Evolutionary conservation across 2,888 invertebrate species (phyloP).

Genomic region (Diarsia rubi): DNA sequence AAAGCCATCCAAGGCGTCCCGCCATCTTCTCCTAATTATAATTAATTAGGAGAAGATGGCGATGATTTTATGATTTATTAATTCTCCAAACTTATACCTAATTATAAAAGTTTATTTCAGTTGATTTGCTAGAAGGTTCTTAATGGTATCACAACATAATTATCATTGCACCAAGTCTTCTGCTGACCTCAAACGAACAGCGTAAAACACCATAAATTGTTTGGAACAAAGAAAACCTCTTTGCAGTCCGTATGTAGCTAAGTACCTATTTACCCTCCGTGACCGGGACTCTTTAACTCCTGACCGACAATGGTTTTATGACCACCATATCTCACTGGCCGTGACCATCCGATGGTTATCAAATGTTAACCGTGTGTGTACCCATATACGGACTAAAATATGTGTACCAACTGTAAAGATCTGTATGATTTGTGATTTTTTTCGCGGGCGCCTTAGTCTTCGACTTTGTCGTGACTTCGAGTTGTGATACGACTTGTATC

Average conservation of each 20-base stretch:
- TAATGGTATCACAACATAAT: slow-evolving; percentile 10
- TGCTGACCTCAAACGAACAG: slow-evolving; percentile 60
- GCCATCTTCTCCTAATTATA: too few relatives aligned
- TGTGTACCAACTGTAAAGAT: slow-evolving; percentile 68
- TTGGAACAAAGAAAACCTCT: slow-evolving; percentile 63
- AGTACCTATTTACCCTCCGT: slow-evolving; percentile 66
- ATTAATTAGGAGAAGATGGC: too few relatives aligned
- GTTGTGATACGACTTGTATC: slow-evolving; percentile 56
- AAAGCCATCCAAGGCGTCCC: too few relatives aligned
- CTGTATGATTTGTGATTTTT: slow-evolving; percentile 68
- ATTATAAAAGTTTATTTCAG: background rate
- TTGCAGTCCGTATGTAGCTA: slow-evolving; percentile 51
- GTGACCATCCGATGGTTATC: slow-evolving; percentile 74
- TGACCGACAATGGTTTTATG: slow-evolving; percentile 75
- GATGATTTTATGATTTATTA: too few relatives aligned
- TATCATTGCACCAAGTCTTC: slow-evolving; percentile 14
- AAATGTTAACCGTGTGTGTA: slow-evolving; percentile 60
- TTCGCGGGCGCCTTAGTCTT: slow-evolving; percentile 64
- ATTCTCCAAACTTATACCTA: too few relatives aligned
- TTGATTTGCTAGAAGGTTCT: slow-evolving; percentile 11
- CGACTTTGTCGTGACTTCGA: slow-evolving; percentile 53
- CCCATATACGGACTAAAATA: slow-evolving; percentile 65
- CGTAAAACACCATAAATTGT: slow-evolving; percentile 56
- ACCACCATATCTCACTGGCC: slow-evolving; percentile 69
- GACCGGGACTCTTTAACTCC: slow-evolving; percentile 71